Conservation (phyloP, 2,888 invertebrate genomes). For the Pseudococcus jackbeardsleyi region DNA sequence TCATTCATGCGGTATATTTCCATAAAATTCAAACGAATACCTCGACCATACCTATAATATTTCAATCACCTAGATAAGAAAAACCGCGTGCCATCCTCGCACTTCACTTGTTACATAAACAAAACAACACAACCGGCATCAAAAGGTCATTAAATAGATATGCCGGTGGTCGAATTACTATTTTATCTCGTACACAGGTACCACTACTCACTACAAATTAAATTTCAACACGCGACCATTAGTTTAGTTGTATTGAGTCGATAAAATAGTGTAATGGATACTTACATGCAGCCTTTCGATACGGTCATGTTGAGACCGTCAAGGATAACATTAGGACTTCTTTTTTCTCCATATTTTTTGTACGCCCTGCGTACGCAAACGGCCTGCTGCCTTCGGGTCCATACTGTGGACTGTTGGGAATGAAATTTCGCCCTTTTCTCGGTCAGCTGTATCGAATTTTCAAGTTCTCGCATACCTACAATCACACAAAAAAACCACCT, state of each 20-base stretch:
- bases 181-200: not conserved
- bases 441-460: constrained; percentile 63
- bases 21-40: not conserved
- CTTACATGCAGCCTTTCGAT: constrained; percentile 78
- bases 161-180: not conserved
- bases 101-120: constrained; percentile 7
- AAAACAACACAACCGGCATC: not conserved
- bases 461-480: constrained; percentile 61
- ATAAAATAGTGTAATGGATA: constrained; percentile 68
- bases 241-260: not conserved
- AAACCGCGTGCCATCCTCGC: not conserved
- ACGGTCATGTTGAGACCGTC: constrained; percentile 94
- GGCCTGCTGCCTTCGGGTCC: constrained; percentile 82
- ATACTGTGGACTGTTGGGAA: constrained; percentile 78
- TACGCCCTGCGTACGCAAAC: constrained; percentile 86
- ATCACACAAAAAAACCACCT: not conserved
- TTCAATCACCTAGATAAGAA: not conserved
- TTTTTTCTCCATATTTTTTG: constrained; percentile 86
- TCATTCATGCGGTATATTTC: not conserved
- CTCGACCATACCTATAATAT: not conserved
- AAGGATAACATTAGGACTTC: constrained; percentile 84
- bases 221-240: constrained; percentile 38
- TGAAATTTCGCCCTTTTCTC: constrained; percentile 67
- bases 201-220: not conserved
- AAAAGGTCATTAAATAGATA: not conserved